Percentiles rank a stretch among this genome's conserved stretches.
phyloP scores from a whole-genome alignment of 2,888 invertebrate genomes.

The Agrotis segetum region DNA sequence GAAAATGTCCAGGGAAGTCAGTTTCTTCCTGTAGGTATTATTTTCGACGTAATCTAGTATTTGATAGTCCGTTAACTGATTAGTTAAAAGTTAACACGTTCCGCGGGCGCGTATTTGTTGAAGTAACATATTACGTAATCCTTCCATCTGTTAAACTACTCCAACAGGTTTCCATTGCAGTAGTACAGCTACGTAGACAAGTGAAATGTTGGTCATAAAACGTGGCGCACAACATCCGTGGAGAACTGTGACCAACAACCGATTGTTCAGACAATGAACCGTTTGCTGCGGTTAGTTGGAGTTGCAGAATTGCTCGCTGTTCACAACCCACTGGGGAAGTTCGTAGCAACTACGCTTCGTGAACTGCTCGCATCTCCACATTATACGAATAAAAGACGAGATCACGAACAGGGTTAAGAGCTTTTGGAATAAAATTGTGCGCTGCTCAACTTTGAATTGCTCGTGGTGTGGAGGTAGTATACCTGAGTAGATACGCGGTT shows the following conservation, averaged over 20 bases:
- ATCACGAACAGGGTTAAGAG: constrained; percentile 49
- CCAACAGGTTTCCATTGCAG: constrained; percentile 63
- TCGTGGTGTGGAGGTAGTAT: constrained; percentile 3
- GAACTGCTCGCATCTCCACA: constrained; percentile 27
- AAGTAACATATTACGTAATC: constrained; percentile 58
- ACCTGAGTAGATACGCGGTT: not conserved
- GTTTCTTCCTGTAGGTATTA: not conserved
- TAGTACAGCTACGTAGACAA: constrained; percentile 40
- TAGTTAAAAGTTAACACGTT: constrained; percentile 46
- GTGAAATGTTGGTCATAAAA: constrained; percentile 61
- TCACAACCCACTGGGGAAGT: constrained; percentile 23
- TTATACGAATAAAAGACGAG: constrained; percentile 51
- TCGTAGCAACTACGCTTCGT: constrained; percentile 33
- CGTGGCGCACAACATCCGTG: constrained; percentile 27
- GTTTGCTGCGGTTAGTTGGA: constrained; percentile 40
- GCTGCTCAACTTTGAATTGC: constrained; percentile 47
- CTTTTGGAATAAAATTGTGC: constrained; percentile 49
- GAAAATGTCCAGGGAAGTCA: not conserved
- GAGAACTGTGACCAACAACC: constrained; percentile 23
- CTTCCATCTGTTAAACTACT: constrained; percentile 59
- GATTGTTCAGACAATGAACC: constrained; percentile 46
- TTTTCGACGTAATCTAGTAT: constrained; percentile 10
- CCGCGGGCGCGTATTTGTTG: constrained; percentile 41
- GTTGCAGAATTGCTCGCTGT: constrained; percentile 43
- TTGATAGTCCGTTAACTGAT: constrained; percentile 31